Percentiles rank a stretch among this genome's conserved stretches.
Evolutionary conservation across 2,888 invertebrate genomes (phyloP).

Genomic region (Cremastinae sp.): DNA sequence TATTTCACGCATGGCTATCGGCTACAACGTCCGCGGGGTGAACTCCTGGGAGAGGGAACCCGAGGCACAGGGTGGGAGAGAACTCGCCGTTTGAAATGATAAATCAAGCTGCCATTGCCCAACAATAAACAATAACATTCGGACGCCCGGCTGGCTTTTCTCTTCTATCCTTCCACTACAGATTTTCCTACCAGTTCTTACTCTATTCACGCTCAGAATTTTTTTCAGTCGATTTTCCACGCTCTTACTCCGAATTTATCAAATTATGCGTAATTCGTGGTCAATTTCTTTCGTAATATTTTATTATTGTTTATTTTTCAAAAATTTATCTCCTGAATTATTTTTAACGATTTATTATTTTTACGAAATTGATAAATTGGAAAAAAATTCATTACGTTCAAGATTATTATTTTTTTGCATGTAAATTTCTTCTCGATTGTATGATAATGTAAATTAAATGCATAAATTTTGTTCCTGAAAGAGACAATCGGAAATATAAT

Average conservation of each 20-base stretch:
- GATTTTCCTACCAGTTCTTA: conserved; percentile 41
- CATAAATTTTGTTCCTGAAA: no score
- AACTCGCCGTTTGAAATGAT: conserved; percentile 70
- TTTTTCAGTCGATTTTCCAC: not conserved
- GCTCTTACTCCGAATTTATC: not conserved
- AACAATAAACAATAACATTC: conserved; percentile 77
- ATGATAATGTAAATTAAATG: no score
- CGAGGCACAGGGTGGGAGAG: conserved; percentile 4
- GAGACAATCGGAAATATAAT: no score
- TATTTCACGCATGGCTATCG: conserved; percentile 77
- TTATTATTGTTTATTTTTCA: no score
- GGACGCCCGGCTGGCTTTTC: conserved; percentile 69
- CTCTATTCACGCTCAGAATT: conserved; percentile 2
- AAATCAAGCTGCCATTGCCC: conserved; percentile 77
- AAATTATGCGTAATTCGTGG: not conserved
- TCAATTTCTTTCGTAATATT: not conserved
- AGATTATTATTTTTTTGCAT: no score
- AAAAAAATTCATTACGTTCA: no score
- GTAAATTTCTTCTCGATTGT: no score
- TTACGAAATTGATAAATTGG: no score
- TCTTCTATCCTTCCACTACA: conserved; percentile 36
- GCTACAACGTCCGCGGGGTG: conserved; percentile 39
- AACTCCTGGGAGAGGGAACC: not conserved
- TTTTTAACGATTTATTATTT: no score
- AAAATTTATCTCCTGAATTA: no score